Conservation (phyloP, 2,888 invertebrate species). For the Chrysolina oricalcia region DNA sequence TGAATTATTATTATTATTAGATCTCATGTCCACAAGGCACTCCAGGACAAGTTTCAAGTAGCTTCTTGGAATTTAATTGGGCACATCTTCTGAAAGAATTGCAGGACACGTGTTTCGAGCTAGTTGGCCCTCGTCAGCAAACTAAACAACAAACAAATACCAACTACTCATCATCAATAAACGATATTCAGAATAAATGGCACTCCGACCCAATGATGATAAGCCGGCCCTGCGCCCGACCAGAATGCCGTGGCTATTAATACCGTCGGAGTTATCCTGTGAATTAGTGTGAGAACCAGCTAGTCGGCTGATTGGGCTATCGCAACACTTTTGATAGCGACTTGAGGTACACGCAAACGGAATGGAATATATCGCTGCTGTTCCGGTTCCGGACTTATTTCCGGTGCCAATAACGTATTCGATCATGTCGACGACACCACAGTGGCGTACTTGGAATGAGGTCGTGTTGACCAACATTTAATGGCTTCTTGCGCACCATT, state of each 20-base stretch:
- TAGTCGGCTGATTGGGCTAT: slow-evolving; percentile 36
- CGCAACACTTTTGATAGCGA: slow-evolving; percentile 52
- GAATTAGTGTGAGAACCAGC: slow-evolving; percentile 11
- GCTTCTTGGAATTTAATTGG: too few relatives aligned
- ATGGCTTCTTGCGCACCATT: too few relatives aligned
- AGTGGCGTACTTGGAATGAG: not conserved
- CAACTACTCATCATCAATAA: too few relatives aligned
- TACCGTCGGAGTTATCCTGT: slow-evolving; percentile 9
- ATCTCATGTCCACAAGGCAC: too few relatives aligned
- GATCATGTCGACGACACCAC: slow-evolving; percentile 52
- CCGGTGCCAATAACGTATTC: slow-evolving; percentile 58
- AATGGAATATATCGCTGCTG: slow-evolving; percentile 58
- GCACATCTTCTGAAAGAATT: too few relatives aligned
- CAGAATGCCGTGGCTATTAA: not conserved
- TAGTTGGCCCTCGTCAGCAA: too few relatives aligned
- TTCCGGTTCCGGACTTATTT: slow-evolving; percentile 64
- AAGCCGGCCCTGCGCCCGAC: not conserved
- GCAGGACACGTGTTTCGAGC: too few relatives aligned
- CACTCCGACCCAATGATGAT: not conserved
- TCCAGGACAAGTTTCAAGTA: too few relatives aligned
- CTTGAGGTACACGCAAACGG: slow-evolving; percentile 61
- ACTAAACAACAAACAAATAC: too few relatives aligned
- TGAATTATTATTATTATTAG: too few relatives aligned
- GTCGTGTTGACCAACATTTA: not conserved
- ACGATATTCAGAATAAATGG: too few relatives aligned